Conservation (phyloP, 2,113 vertebrate genomes). For the Trichechus manatus region DNA sequence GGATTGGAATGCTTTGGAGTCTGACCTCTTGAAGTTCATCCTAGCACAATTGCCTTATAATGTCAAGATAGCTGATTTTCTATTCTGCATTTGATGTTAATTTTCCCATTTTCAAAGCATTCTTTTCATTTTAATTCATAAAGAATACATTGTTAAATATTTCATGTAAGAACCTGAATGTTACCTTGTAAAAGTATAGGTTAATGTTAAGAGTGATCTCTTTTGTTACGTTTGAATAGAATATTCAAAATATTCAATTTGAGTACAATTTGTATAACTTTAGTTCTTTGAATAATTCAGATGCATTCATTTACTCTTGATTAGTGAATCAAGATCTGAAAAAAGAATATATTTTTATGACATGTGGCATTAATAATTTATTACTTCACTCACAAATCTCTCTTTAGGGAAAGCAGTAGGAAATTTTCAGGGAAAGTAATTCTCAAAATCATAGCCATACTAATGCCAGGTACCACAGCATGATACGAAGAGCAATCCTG, state of each 20-base stretch:
- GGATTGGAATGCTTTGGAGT: neutral
- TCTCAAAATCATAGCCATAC: neutral
- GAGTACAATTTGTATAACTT: constrained; percentile 87
- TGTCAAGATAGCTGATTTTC: neutral
- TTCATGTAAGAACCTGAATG: constrained; percentile 56
- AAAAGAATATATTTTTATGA: constrained; percentile 87
- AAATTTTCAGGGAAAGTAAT: constrained; percentile 80
- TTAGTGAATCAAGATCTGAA: constrained; percentile 85
- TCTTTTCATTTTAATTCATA: constrained; percentile 38
- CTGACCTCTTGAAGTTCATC: neutral
- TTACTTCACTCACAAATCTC: constrained; percentile 82
- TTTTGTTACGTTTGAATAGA: constrained; percentile 82
- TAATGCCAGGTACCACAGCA: neutral
- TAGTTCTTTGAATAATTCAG: constrained; percentile 87
- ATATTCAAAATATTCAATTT: constrained; percentile 87
- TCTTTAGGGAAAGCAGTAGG: constrained; percentile 78
- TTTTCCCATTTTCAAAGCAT: neutral
- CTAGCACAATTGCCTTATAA: neutral
- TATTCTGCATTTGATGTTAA: constrained; percentile 9
- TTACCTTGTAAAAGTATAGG: constrained; percentile 60
- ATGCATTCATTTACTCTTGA: constrained; percentile 88
- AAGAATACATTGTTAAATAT: constrained; percentile 60
- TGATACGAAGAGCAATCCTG: neutral
- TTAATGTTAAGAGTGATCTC: constrained; percentile 70
- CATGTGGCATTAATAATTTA: constrained; percentile 87